Evolutionary conservation across 2,113 vertebrate species (phyloP), one percentile per base, ranked within the genome.

Genomic region (Saguinus midas): DNA sequence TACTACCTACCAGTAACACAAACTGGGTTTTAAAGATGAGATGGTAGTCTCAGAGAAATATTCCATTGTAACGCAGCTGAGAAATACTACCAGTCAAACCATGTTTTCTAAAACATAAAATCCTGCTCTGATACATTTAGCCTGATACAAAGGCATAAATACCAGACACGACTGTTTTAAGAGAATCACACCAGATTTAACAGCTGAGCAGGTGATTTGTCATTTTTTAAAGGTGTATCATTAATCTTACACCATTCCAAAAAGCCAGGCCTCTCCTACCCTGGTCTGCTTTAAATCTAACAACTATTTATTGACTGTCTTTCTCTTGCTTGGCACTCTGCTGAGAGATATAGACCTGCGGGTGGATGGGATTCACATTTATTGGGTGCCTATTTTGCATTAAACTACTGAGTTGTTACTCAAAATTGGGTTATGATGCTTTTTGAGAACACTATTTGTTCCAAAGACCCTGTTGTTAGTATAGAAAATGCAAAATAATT

Each of bases 161-260:
- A 92, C 52, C 32, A 72, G 68, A 76, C 45, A 50, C 40, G 52
- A 90, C 66, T 87, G 29, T 95, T 97, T 93, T 57, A 92, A 92
- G 73, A 78, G 94, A 87, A 95, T 75, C 83, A 91, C 1, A 90
- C 70, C 64, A 35, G 78, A 92, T 94, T 94, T 97, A 88, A 87
- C 8, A 92, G 76, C 50, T 87, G 58, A 92, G 57, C 40, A 52
- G 52, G 32, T 11, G 40, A 55, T 87, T 91, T 78, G 35, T 97
- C 83, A 95, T 86, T 79, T 58, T 84, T 79, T 72, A 89, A 95
- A 97, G 43, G 17, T 88, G 13, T 79, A 8, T 61, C 45, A 86
- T 97, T 73, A 87, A 79, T 95, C 86, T 95, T 35, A 40, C 3
- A 78, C 87, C 68, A 40, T 94, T 93, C 35, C 57, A 82, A 84